Conservation (phyloP, 1,140 invertebrate species). For the Caligus rogercresseyi region DNA sequence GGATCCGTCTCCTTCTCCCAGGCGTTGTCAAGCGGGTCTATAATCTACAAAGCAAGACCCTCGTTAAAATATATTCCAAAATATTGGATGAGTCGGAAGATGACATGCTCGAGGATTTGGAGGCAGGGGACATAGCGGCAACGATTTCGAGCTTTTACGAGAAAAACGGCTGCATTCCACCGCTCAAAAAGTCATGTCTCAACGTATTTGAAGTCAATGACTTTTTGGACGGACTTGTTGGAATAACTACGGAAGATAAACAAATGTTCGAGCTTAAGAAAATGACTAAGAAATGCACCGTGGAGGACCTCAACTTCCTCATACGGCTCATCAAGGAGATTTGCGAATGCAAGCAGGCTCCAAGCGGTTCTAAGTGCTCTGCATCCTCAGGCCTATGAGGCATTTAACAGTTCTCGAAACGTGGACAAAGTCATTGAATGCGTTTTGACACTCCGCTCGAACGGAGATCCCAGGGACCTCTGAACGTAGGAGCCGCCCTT, state of each 20-base stretch:
- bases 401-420: slow-evolving; percentile 66
- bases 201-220: slow-evolving; percentile 57
- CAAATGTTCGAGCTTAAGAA: slow-evolving; percentile 54
- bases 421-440: slow-evolving; percentile 47
- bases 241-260: slow-evolving; percentile 66
- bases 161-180: slow-evolving; percentile 40
- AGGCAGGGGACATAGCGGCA: slow-evolving; percentile 73
- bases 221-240: slow-evolving; percentile 49
- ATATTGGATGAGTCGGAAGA: slow-evolving; percentile 52
- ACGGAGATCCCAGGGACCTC: slow-evolving; percentile 22
- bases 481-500: slow-evolving; percentile 37
- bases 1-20: slow-evolving; percentile 67
- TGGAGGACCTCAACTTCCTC: slow-evolving; percentile 65
- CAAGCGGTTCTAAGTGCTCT: slow-evolving; percentile 66
- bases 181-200: slow-evolving; percentile 43
- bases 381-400: slow-evolving; percentile 62
- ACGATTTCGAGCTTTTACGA: slow-evolving; percentile 65
- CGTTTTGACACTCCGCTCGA: slow-evolving; percentile 4
- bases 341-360: slow-evolving; percentile 75
- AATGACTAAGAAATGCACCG: slow-evolving; percentile 52
- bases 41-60: slow-evolving; percentile 76
- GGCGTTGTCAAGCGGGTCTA: slow-evolving; percentile 62
- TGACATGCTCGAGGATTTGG: slow-evolving; percentile 65
- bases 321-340: slow-evolving; percentile 71
- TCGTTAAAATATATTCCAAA: slow-evolving; percentile 66